Conservation (phyloP, 2,888 invertebrate species). For the Lithophane socia region DNA sequence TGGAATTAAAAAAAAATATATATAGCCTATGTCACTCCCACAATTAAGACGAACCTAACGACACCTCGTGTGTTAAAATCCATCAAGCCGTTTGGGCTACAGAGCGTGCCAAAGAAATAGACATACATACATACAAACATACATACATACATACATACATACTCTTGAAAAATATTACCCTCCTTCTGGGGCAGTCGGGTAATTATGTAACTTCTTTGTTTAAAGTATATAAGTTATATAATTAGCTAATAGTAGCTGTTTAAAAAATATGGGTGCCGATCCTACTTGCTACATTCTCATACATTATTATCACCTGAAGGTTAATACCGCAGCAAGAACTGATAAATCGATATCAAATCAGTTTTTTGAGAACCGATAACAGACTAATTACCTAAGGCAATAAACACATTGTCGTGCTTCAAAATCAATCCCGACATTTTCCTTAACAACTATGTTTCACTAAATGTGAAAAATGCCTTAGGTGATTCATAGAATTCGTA, state of each 20-base stretch:
- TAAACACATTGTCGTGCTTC: constrained; percentile 4
- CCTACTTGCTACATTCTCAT: constrained; percentile 1
- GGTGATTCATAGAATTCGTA: constrained; percentile 38
- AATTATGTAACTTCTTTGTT: no score
- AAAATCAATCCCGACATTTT: constrained; percentile 3
- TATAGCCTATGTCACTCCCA: no score
- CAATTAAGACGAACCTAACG: no score
- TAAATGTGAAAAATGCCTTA: constrained; percentile 24
- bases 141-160: no score
- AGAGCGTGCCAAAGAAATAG: no score
- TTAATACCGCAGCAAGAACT: constrained; percentile 14
- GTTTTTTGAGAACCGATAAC: constrained; percentile 24
- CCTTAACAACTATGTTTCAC: neutral
- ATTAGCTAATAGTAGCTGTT: neutral
- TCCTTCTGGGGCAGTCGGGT: no score
- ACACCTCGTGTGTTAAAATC: no score
- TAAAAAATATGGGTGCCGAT: constrained; percentile 5
- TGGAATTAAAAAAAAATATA: no score
- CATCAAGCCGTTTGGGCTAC: no score
- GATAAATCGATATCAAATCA: constrained; percentile 39
- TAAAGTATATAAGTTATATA: no score
- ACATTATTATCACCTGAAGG: constrained; percentile 14
- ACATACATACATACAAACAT: no score
- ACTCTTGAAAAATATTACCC: no score
- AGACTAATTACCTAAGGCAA: constrained; percentile 1